These are phyloP conservation scores for Vesta saturnalis DNA, from an alignment of 2,888 invertebrate genomes.

Conservation along the genomic window DNA sequence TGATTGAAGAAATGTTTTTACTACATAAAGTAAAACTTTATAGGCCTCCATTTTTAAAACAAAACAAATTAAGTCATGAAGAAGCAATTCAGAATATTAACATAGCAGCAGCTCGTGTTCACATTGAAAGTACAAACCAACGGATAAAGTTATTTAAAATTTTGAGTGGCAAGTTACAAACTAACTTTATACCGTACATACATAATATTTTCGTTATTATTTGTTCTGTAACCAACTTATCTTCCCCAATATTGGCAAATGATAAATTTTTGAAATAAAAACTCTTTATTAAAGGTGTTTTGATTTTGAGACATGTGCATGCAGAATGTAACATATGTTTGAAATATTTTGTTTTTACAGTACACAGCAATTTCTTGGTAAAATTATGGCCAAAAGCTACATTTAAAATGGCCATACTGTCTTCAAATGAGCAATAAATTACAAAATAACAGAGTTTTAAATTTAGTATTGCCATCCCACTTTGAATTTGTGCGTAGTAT, in stretches of 20 bases:
- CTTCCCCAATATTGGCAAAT: background rate
- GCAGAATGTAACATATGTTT: background rate
- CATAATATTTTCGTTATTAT: background rate
- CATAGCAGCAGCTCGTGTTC: background rate
- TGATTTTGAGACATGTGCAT: background rate
- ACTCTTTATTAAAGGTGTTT: background rate
- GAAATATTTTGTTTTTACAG: background rate
- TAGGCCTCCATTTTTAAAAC: constrained; percentile 38
- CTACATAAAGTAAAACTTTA: constrained; percentile 24
- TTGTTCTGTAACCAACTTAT: background rate
- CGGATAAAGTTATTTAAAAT: constrained; percentile 27
- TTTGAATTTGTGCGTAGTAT: too few relatives aligned
- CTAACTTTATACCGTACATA: background rate
- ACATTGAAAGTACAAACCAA: background rate
- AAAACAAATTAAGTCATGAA: constrained; percentile 22
- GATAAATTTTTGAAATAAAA: background rate
- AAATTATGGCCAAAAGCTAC: background rate
- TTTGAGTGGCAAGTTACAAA: background rate
- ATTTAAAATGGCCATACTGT: background rate
- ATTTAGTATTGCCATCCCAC: background rate
- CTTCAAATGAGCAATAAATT: background rate
- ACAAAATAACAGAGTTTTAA: background rate
- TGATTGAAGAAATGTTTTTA: constrained; percentile 31
- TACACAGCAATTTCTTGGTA: background rate
- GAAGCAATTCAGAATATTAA: constrained; percentile 28